A percentile compares a stretch with the other conserved stretches of the same genome.
Conservation (phyloP, 1,140 invertebrate genomes). For the Dendrolimus kikuchii region DNA sequence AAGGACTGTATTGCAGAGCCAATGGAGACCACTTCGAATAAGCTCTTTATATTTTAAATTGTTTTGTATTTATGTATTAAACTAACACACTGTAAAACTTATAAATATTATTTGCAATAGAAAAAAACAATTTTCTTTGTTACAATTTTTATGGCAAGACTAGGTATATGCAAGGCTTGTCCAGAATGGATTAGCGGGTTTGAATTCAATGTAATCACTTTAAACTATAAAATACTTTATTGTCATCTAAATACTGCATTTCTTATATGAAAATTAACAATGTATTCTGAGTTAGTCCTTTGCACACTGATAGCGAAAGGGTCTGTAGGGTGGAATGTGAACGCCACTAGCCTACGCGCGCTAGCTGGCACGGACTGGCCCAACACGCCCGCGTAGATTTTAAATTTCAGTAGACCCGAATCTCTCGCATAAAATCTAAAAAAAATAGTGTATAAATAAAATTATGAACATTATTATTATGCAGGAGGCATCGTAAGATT, state of each 20-base stretch:
- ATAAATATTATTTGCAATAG: too few relatives aligned
- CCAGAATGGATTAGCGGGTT: too few relatives aligned
- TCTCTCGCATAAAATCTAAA: constrained; percentile 91
- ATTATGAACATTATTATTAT: background rate
- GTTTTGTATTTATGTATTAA: too few relatives aligned
- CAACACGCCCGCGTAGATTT: constrained; percentile 86
- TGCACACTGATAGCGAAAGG: constrained; percentile 97
- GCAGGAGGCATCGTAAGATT: too few relatives aligned
- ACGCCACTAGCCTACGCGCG: constrained; percentile 91
- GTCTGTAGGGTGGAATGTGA: constrained; percentile 97
- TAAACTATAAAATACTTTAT: constrained; percentile 6
- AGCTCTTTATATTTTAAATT: too few relatives aligned
- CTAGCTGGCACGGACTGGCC: constrained; percentile 66
- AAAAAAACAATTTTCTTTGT: too few relatives aligned
- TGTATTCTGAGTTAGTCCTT: constrained; percentile 94
- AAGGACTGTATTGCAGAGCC: too few relatives aligned
- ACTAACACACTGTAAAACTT: too few relatives aligned
- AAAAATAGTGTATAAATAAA: constrained; percentile 20
- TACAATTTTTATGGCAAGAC: too few relatives aligned
- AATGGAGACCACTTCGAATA: too few relatives aligned
- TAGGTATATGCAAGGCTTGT: too few relatives aligned
- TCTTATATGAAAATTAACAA: constrained; percentile 95
- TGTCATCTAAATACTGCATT: constrained; percentile 58
- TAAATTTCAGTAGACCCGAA: constrained; percentile 90
- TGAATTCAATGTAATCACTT: background rate